Conservation (phyloP, 2,113 vertebrate genomes). For the Rutilus rutilus region DNA sequence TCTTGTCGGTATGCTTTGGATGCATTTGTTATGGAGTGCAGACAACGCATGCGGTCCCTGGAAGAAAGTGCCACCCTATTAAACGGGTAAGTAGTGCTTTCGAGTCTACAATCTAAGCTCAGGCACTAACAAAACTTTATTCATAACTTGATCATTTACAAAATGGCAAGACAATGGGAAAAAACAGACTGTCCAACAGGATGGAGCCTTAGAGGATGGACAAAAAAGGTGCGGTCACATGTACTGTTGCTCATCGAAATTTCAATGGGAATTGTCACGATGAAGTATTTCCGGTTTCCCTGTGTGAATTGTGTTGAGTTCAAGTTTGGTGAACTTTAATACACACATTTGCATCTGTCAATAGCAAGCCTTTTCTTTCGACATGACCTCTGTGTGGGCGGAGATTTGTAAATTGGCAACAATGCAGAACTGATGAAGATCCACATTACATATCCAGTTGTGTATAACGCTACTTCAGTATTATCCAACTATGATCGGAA, state of each 20-base stretch:
- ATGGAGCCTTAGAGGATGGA: not conserved
- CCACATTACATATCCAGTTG: not conserved
- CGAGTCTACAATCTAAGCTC: not conserved
- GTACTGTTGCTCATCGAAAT: not conserved
- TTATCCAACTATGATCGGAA: not conserved
- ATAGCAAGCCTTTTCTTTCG: not conserved
- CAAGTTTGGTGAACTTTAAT: not conserved
- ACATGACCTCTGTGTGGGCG: not conserved
- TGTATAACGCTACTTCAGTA: not conserved
- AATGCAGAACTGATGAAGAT: not conserved
- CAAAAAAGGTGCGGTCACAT: not conserved
- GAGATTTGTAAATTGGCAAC: not conserved
- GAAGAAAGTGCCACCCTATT: constrained; percentile 82
- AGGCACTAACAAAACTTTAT: not conserved
- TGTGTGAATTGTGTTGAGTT: not conserved
- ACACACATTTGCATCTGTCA: not conserved
- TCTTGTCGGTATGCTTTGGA: constrained; percentile 85
- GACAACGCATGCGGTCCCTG: constrained; percentile 79
- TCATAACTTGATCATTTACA: not conserved
- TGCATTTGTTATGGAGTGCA: constrained; percentile 80
- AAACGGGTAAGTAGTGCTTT: constrained; percentile 63
- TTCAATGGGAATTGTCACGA: not conserved
- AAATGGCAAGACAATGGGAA: not conserved
- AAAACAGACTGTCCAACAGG: not conserved
- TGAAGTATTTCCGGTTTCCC: not conserved